phyloP scores from a whole-genome alignment of 2,888 invertebrate genomes.

The Tenthredo notha region DNA sequence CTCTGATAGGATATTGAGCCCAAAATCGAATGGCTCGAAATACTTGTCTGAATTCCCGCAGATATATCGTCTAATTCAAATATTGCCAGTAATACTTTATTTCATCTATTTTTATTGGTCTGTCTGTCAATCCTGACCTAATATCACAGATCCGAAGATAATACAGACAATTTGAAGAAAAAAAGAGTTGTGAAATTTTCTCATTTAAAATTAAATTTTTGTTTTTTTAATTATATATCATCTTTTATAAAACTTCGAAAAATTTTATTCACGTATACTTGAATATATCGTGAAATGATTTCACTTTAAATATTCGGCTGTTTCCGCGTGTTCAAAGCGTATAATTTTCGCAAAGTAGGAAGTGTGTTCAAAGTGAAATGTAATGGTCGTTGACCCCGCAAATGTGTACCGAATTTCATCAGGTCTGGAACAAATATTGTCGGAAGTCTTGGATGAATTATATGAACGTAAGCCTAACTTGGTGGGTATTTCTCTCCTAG shows the following conservation, averaged over 20 bases:
- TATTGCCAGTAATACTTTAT: neutral
- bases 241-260: neutral
- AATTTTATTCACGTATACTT: neutral
- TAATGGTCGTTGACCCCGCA: neutral
- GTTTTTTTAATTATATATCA: too few species aligned
- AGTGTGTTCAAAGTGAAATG: neutral
- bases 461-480: neutral
- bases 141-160: neutral
- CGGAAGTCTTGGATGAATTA: neutral
- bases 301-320: neutral
- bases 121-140: neutral
- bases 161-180: too few species aligned
- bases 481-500: neutral
- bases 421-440: neutral
- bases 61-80: neutral
- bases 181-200: too few species aligned
- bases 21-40: constrained; percentile 1
- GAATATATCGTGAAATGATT: neutral
- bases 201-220: too few species aligned
- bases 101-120: neutral
- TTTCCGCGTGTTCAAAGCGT: neutral
- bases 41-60: neutral
- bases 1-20: neutral
- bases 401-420: neutral
- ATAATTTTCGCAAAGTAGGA: neutral